These are phyloP conservation scores for Trichechus manatus DNA, from an alignment of 2,113 vertebrate species.

Conservation along the genomic window DNA sequence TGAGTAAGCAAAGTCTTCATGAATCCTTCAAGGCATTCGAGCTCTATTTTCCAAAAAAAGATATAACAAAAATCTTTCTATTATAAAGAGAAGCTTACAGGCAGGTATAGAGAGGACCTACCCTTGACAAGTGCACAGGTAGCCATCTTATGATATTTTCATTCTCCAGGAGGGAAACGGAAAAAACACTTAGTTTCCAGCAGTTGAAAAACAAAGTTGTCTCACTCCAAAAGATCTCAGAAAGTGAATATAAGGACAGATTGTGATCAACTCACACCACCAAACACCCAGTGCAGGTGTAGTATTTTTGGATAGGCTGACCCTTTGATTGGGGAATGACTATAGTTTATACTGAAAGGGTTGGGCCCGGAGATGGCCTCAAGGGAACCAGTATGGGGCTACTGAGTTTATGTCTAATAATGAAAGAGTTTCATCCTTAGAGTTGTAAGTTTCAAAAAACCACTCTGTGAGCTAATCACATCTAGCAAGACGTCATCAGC, in stretches of 20 bases:
- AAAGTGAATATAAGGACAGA: neutral
- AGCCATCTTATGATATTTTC: neutral
- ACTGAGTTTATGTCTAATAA: neutral
- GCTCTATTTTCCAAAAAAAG: neutral
- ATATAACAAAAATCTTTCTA: neutral
- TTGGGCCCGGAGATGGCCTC: neutral
- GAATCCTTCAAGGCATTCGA: neutral
- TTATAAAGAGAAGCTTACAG: neutral
- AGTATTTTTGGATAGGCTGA: neutral
- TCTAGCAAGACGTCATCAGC: neutral
- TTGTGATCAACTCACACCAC: neutral
- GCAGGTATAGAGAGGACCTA: neutral
- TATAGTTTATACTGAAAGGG: neutral
- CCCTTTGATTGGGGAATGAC: neutral
- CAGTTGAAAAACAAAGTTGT: neutral
- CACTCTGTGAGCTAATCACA: neutral
- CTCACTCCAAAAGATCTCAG: neutral
- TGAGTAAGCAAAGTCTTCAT: neutral
- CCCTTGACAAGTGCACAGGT: neutral
- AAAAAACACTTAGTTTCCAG: neutral
- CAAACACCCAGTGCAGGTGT: neutral
- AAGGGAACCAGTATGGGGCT: too few species aligned
- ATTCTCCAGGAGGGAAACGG: neutral
- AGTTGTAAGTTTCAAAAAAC: neutral
- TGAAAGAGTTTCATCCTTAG: neutral